Base-by-base conservation (phyloP, 2,113 vertebrate species). In the Montifringilla adamsi region DNA sequence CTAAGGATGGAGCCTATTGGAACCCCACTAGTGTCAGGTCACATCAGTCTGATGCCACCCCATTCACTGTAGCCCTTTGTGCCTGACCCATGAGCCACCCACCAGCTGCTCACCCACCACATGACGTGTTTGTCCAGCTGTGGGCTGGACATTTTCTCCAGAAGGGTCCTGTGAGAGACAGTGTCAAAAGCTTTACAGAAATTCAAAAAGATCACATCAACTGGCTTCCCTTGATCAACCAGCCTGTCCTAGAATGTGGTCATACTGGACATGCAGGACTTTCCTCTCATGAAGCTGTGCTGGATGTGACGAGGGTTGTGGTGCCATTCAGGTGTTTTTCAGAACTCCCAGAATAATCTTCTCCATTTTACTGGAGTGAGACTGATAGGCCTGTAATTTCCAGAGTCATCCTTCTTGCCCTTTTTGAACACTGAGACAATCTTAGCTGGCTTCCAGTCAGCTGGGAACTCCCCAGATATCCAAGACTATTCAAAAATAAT, bases 51-150 rank as follows among this genome's bases (percentile, higher is more conserved):
- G 9, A 47, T 55, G 16, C 55, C 16, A 49, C 24, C 7, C 24
- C 16, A 30, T 49, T 79, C 13, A 9, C 24, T 49, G 5, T 4
- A 11, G 4, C 24, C 35, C 24, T 41, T 47, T 63, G 16, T 79
- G n/a, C 7, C 9, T 3, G 2, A 30, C 55, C 5, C 1, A 0
- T 46, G 39, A 39, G 19, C 22, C n/a, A n/a, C n/a, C n/a, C n/a
- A n/a, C n/a, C 55, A 78, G 39, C 19, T 53, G 23, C n/a, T 62
- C 41, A 16, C 19, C 30, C 30, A 39, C 1, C n/a, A 14, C 22
- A 8, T 10, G 22, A 33, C 46, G 55, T 69, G 15, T 53, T 78
- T n/a, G 24, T 62, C 43, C 41, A 72, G 22, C 22, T 50, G 13
- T 3, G 13, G 2, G 18, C 50, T 73, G 58, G 31, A 64, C 11